Conservation (phyloP, 2,797 vertebrate genomes). For the Bradypodion pumilum region DNA sequence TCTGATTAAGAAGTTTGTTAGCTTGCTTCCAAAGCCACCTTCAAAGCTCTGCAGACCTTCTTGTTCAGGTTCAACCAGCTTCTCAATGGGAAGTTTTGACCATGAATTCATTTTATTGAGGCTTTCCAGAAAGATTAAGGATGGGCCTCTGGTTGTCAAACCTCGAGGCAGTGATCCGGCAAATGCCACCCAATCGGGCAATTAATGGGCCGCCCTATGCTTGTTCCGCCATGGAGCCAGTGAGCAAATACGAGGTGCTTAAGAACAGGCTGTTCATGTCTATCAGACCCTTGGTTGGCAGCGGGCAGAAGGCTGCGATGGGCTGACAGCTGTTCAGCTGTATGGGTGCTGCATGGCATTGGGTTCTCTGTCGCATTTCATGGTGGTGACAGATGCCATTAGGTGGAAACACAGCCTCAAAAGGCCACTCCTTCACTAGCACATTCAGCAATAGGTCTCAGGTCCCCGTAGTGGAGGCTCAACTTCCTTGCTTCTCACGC, state of each 20-base stretch:
- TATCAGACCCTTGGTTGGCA: not conserved
- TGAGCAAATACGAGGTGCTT: not conserved
- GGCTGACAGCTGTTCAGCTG: not conserved
- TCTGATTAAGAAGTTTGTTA: not conserved
- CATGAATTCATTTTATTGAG: not conserved
- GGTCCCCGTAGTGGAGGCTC: not conserved
- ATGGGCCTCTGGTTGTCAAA: not conserved
- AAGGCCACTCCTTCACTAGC: not conserved
- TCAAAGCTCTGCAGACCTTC: not conserved
- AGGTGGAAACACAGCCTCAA: constrained; percentile 3
- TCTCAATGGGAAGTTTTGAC: not conserved
- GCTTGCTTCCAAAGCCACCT: not conserved
- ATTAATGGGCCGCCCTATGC: not conserved
- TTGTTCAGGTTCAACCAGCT: not conserved
- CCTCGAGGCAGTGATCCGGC: not conserved
- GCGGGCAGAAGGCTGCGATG: not conserved
- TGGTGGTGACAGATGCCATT: constrained; percentile 1
- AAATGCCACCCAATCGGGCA: not conserved
- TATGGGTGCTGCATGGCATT: not conserved
- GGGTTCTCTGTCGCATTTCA: not conserved
- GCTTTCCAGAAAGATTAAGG: not conserved
- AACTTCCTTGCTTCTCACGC: not conserved
- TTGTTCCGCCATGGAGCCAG: not conserved
- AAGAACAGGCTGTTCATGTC: not conserved
- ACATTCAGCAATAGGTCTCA: not conserved